phyloP scores from a whole-genome alignment of 2,797 vertebrate species.

The Chelmon rostratus region DNA sequence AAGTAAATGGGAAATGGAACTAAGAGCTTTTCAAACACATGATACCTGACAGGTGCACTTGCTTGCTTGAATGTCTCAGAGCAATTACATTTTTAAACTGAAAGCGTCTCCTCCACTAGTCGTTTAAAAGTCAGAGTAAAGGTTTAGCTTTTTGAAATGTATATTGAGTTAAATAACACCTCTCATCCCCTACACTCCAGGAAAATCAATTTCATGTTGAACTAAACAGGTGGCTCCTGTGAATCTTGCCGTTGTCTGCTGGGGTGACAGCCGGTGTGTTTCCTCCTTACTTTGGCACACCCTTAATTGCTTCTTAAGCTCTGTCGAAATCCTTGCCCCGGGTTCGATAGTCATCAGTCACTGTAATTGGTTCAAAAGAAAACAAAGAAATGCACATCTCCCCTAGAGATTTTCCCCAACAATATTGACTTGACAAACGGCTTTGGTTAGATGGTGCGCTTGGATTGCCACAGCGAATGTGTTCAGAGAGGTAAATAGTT shows the following conservation, averaged over 20 bases:
- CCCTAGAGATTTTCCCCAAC: conserved; percentile 41
- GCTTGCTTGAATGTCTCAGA: conserved; percentile 23
- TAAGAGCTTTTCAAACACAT: conserved; percentile 33
- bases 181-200: conserved; percentile 23
- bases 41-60: conserved; percentile 39
- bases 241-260: conserved; percentile 34
- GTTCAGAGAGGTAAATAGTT: conserved; percentile 27
- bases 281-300: conserved; percentile 31
- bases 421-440: conserved; percentile 49
- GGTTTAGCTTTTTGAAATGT: conserved; percentile 53
- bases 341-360: conserved; percentile 65
- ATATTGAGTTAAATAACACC: conserved; percentile 53
- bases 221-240: conserved; percentile 33
- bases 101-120: conserved; percentile 20
- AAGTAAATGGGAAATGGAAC: conserved; percentile 7
- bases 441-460: conserved; percentile 35
- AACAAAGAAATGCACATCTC: conserved; percentile 65
- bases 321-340: conserved; percentile 45
- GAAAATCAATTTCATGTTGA: conserved; percentile 58
- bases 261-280: conserved; percentile 6
- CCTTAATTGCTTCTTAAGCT: conserved; percentile 73
- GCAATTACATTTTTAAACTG: conserved; percentile 29
- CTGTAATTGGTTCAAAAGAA: conserved; percentile 70
- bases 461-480: conserved; percentile 29
- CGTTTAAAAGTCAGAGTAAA: conserved; percentile 46